Conservation (phyloP, 2,797 vertebrate species). For the Silurus aristotelis region DNA sequence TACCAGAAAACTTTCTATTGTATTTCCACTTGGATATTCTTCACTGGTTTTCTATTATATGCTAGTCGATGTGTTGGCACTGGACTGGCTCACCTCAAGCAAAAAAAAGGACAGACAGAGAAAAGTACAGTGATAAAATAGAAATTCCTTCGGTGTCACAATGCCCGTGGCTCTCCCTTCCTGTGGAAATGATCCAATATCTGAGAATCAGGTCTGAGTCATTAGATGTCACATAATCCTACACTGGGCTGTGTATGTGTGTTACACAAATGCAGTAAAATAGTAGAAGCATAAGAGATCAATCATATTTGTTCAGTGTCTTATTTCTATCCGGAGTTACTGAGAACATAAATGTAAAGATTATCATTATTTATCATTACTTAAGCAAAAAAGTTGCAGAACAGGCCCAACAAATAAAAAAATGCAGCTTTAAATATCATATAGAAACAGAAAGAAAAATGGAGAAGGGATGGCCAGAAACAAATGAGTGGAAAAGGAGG, state of each 20-base stretch:
- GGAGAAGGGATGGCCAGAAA: conserved; percentile 16
- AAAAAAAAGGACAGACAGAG: neutral
- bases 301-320: neutral
- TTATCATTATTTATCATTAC: neutral
- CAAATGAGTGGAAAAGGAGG: conserved; percentile 10
- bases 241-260: neutral
- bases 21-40: neutral
- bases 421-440: conserved; percentile 58
- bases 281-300: neutral
- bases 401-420: conserved; percentile 61
- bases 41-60: neutral
- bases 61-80: neutral
- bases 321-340: neutral
- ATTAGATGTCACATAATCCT: neutral
- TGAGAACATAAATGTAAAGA: neutral
- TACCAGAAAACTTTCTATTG: neutral
- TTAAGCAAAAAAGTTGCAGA: conserved; percentile 53
- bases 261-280: conserved; percentile 20
- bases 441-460: conserved; percentile 34
- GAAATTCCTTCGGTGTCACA: conserved; percentile 73
- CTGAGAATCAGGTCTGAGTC: conserved; percentile 6
- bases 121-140: conserved; percentile 48
- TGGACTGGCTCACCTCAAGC: neutral
- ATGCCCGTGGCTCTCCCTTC: conserved; percentile 63
- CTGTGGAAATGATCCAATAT: conserved; percentile 7